phyloP scores from a whole-genome alignment of 2,113 vertebrate genomes.

The Oplegnathus fasciatus region DNA sequence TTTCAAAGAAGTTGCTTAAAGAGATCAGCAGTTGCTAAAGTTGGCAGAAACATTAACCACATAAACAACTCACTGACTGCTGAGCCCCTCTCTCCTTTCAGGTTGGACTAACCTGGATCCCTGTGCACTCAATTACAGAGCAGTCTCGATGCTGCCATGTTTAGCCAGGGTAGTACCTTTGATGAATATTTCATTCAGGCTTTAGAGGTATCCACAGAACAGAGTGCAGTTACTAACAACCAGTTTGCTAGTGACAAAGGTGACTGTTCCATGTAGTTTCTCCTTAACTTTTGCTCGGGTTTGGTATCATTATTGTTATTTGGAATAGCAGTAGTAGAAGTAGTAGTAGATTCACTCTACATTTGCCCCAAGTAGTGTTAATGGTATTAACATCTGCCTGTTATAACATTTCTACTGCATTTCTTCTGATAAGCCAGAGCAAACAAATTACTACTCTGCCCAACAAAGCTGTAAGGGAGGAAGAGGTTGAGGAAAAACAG shows the following conservation, averaged over 20 bases:
- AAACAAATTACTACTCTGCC: conserved; percentile 45
- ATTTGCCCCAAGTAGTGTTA: conserved; percentile 1
- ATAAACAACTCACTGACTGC: background rate
- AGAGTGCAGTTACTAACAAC: conserved; percentile 7
- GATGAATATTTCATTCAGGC: conserved; percentile 56
- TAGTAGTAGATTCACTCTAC: background rate
- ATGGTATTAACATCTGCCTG: background rate
- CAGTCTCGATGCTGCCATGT: conserved; percentile 18
- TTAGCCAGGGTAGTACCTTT: background rate
- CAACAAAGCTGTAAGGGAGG: conserved; percentile 22
- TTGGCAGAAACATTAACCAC: background rate
- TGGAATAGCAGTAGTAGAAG: background rate
- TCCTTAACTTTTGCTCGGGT: background rate
- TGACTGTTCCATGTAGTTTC: background rate
- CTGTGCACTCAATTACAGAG: conserved; percentile 11
- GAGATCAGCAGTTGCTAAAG: background rate
- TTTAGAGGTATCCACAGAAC: conserved; percentile 14
- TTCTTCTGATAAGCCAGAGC: conserved; percentile 16
- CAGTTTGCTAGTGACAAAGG: background rate
- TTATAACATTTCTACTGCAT: conserved; percentile 14
- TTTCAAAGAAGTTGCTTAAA: no score
- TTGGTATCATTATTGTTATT: background rate
- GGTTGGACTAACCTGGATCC: conserved; percentile 4
- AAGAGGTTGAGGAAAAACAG: conserved; percentile 28
- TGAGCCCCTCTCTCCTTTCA: conserved; percentile 9